These are phyloP conservation scores for Cybosia mesomella DNA, from an alignment of 2,888 invertebrate species.

Conservation along the genomic window DNA sequence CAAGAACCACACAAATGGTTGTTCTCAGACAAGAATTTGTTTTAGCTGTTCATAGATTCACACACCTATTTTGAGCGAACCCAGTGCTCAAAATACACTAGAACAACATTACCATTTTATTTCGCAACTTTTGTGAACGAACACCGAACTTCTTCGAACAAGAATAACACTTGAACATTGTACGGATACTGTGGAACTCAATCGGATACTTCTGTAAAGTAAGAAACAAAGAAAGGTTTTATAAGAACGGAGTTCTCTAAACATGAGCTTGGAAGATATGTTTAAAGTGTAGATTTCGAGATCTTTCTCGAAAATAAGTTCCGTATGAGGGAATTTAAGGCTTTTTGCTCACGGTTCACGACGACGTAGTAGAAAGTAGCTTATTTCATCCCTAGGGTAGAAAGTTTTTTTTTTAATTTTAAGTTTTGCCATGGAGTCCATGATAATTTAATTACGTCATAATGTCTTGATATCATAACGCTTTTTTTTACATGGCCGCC, in stretches of 20 bases:
- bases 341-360: neutral
- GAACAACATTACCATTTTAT: constrained; percentile 19
- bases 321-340: constrained; percentile 2
- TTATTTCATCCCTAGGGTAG: no score
- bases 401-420: no score
- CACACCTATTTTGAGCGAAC: neutral
- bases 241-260: constrained; percentile 28
- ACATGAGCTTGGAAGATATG: constrained; percentile 38
- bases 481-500: no score
- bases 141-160: constrained; percentile 10
- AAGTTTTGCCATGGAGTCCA: no score
- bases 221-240: constrained; percentile 33
- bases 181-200: constrained; percentile 22
- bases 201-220: constrained; percentile 27
- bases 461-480: no score
- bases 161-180: constrained; percentile 8
- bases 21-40: neutral
- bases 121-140: constrained; percentile 10
- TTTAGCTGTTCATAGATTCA: neutral
- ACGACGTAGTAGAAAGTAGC: no score
- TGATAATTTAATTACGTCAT: no score
- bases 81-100: neutral
- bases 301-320: constrained; percentile 14
- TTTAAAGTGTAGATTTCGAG: constrained; percentile 32
- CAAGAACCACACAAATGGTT: no score